Percentiles rank a stretch among this genome's conserved stretches.
phyloP scores from a whole-genome alignment of 2,888 invertebrate genomes.

The Crioceris asparagi region DNA sequence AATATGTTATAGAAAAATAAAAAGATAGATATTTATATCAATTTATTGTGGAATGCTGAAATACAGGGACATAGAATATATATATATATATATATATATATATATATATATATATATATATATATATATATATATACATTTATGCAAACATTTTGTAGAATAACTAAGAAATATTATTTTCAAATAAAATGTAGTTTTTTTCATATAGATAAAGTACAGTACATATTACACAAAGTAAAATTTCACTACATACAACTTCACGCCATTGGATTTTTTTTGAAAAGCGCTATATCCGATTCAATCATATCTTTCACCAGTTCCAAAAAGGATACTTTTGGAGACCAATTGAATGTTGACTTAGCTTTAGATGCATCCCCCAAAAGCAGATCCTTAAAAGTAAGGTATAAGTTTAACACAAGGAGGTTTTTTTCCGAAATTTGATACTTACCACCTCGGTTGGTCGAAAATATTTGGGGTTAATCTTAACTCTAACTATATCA shows the following conservation, averaged over 20 bases:
- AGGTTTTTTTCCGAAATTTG: too few relatives aligned
- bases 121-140: not conserved
- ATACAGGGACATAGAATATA: too few relatives aligned
- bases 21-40: too few relatives aligned
- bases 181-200: too few relatives aligned
- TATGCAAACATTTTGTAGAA: not conserved
- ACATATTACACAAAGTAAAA: too few relatives aligned
- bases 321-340: slow-evolving; percentile 67
- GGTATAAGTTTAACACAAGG: not conserved
- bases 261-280: slow-evolving; percentile 84
- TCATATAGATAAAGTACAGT: too few relatives aligned
- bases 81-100: not conserved
- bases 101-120: not conserved
- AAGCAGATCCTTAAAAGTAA: slow-evolving; percentile 59
- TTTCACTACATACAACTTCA: slow-evolving; percentile 42
- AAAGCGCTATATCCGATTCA: slow-evolving; percentile 77
- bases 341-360: slow-evolving; percentile 76
- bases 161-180: too few relatives aligned
- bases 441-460: slow-evolving; percentile 93
- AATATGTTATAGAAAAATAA: too few relatives aligned
- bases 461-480: slow-evolving; percentile 91
- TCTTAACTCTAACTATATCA: slow-evolving; percentile 66
- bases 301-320: slow-evolving; percentile 93
- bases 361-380: slow-evolving; percentile 94
- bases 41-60: too few relatives aligned